phyloP scores from a whole-genome alignment of 2,888 invertebrate species.

The Mythimna ferrago region DNA sequence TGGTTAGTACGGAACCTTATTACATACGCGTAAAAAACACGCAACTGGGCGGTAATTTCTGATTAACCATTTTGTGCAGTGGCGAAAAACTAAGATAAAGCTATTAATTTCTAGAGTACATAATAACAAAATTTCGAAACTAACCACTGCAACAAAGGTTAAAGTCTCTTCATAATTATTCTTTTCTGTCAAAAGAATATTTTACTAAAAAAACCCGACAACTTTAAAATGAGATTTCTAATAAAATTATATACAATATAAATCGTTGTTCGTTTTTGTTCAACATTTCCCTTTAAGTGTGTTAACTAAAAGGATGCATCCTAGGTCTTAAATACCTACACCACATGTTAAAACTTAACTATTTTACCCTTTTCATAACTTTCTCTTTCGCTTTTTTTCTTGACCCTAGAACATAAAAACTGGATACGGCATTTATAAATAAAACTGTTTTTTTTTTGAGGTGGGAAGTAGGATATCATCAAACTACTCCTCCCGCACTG shows the following conservation, averaged over 20 bases:
- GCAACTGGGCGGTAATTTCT: constrained; percentile 43
- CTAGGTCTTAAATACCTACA: constrained; percentile 5
- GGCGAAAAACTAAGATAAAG: constrained; percentile 40
- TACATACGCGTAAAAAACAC: constrained; percentile 6
- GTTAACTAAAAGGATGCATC: neutral
- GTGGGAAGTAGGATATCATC: too few relatives aligned
- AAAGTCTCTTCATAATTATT: constrained; percentile 52
- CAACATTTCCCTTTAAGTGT: neutral
- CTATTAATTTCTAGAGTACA: constrained; percentile 50
- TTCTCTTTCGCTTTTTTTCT: neutral
- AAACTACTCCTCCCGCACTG: too few relatives aligned
- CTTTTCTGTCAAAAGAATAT: constrained; percentile 31
- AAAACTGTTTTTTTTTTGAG: too few relatives aligned
- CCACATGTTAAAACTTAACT: neutral
- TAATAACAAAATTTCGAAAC: constrained; percentile 33
- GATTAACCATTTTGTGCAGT: constrained; percentile 54
- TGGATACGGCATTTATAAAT: constrained; percentile 3
- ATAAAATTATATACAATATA: constrained; percentile 40
- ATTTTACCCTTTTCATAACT: neutral
- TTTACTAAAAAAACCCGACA: constrained; percentile 33
- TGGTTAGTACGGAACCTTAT: constrained; percentile 36
- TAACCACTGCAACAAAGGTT: constrained; percentile 58
- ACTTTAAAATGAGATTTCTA: constrained; percentile 29
- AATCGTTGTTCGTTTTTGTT: constrained; percentile 50
- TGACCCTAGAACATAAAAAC: constrained; percentile 21